A percentile compares a stretch with the other conserved stretches of the same genome.
phyloP scores from a whole-genome alignment of 2,888 invertebrate species.

The Brachylomia viminalis region DNA sequence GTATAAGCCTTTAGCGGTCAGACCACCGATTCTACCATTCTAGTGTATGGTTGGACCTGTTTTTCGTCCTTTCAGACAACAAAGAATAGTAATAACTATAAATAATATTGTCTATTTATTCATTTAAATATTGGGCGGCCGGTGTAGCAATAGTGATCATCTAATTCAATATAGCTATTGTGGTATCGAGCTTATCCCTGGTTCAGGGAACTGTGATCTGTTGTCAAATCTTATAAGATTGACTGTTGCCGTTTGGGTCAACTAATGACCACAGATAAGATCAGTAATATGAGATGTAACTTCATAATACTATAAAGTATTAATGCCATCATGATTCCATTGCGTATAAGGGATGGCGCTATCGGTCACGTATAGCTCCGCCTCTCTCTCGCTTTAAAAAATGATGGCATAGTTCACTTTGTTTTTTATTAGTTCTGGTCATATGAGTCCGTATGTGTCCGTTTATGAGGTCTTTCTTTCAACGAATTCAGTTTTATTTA shows the following conservation, averaged over 20 bases:
- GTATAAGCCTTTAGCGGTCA: not conserved
- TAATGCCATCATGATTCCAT: not conserved
- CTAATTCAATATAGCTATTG: not conserved
- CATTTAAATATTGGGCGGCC: too few relatives aligned
- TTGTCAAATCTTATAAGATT: not conserved
- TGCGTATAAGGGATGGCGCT: not conserved
- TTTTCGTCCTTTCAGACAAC: not conserved
- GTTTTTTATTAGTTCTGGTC: too few relatives aligned
- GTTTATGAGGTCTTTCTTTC: too few relatives aligned
- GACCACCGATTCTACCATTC: not conserved
- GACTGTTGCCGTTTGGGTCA: not conserved
- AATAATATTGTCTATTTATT: too few relatives aligned
- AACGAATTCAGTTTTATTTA: too few relatives aligned
- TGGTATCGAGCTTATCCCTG: too few relatives aligned
- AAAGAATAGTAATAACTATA: too few relatives aligned
- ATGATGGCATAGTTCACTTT: not conserved
- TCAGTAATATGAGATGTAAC: not conserved
- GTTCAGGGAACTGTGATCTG: not conserved
- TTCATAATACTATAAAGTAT: not conserved
- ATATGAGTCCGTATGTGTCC: too few relatives aligned
- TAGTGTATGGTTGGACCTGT: not conserved
- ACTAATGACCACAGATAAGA: not conserved
- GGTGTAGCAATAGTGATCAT: not conserved
- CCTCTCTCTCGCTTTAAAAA: not conserved
- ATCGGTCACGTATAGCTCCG: not conserved